phyloP scores from a whole-genome alignment of 2,888 invertebrate species.

The Kryphioiulus occultus region DNA sequence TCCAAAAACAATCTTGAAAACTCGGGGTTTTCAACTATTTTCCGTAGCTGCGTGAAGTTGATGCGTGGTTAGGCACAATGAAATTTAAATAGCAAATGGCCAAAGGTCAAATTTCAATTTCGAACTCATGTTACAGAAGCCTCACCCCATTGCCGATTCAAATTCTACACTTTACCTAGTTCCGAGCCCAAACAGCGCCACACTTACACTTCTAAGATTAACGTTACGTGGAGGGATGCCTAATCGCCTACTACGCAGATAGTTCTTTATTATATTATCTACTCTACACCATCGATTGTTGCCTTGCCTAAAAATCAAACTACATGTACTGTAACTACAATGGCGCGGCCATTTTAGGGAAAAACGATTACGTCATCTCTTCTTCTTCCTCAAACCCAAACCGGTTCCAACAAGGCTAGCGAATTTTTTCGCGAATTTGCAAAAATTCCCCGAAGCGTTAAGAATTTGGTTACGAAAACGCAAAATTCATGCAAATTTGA shows the following conservation, averaged over 20 bases:
- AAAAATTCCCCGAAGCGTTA: background rate
- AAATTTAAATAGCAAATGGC: background rate
- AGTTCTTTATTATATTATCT: background rate
- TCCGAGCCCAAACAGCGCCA: background rate
- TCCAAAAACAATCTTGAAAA: background rate
- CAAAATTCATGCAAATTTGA: slow-evolving; percentile 45
- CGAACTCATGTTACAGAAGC: background rate
- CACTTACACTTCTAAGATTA: background rate
- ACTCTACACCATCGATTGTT: background rate
- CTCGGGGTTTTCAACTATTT: background rate
- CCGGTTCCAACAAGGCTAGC: background rate
- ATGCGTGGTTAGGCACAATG: background rate
- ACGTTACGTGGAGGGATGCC: background rate
- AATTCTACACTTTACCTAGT: background rate
- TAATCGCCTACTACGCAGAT: background rate
- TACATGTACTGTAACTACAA: background rate
- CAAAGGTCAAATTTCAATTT: background rate
- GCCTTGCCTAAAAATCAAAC: background rate
- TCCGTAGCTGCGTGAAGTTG: background rate
- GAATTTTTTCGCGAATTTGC: background rate
- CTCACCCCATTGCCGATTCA: background rate
- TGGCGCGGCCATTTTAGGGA: background rate
- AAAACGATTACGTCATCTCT: background rate
- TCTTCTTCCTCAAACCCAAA: background rate
- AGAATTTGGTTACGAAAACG: background rate